phyloP scores from a whole-genome alignment of 2,888 invertebrate species.

The Stenolophus ochropezus region DNA sequence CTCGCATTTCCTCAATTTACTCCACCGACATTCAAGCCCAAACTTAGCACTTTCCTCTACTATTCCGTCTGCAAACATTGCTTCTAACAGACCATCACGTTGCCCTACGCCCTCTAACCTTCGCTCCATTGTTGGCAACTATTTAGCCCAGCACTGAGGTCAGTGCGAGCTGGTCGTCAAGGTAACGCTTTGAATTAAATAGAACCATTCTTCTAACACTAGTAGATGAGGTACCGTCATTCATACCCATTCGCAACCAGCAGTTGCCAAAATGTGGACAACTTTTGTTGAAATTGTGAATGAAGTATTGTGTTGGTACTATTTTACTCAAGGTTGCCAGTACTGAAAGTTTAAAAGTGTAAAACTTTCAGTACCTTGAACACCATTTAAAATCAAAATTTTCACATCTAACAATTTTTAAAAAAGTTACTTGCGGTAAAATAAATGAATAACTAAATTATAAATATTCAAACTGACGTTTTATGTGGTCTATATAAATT shows the following conservation, averaged over 20 bases:
- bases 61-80: not conserved
- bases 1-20: conserved; percentile 14
- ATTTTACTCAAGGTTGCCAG: too few species aligned
- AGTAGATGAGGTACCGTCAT: conserved; percentile 56
- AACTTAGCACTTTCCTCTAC: not conserved
- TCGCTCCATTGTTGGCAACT: not conserved
- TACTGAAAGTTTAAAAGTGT: too few species aligned
- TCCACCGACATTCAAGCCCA: not conserved
- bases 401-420: too few species aligned
- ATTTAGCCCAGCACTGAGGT: conserved; percentile 25
- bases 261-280: not conserved
- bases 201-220: conserved; percentile 59
- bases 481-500: too few species aligned
- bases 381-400: too few species aligned
- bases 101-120: conserved; percentile 16
- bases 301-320: not conserved
- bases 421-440: too few species aligned
- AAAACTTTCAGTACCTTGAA: too few species aligned
- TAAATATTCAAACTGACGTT: too few species aligned
- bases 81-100: not conserved
- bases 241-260: conserved; percentile 50
- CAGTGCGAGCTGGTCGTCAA: conserved; percentile 37
- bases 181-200: conserved; percentile 56
- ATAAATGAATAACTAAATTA: too few species aligned
- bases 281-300: not conserved